Evolutionary conservation across 2,797 vertebrate genomes (phyloP).

Genomic region (Coendou prehensilis): DNA sequence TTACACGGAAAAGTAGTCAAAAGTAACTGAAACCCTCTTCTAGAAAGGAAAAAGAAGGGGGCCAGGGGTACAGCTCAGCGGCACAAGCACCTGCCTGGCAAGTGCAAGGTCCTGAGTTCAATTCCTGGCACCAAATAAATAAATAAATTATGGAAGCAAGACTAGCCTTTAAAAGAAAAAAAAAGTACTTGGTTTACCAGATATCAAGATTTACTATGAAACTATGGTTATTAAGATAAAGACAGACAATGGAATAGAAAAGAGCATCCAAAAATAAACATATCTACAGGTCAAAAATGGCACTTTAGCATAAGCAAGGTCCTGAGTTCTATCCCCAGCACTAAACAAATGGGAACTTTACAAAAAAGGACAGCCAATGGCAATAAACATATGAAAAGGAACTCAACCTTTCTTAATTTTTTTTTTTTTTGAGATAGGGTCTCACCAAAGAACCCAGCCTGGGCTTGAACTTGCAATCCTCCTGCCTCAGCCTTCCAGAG

Average conservation of each 20-base stretch:
- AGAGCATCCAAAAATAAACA: neutral
- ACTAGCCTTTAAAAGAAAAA: neutral
- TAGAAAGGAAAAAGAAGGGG: conserved; percentile 5
- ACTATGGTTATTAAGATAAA: conserved; percentile 7
- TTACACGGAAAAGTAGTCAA: neutral
- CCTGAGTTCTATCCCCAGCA: neutral
- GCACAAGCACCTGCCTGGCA: too few relatives aligned
- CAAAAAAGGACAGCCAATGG: too few relatives aligned
- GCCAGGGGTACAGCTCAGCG: too few relatives aligned
- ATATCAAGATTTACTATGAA: conserved; percentile 29
- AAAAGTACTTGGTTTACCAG: neutral
- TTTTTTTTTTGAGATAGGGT: too few relatives aligned
- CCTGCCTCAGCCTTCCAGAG: neutral
- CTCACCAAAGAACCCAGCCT: too few relatives aligned
- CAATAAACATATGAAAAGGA: too few relatives aligned
- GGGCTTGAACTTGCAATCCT: too few relatives aligned
- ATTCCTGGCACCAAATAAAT: too few relatives aligned
- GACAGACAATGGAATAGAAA: neutral
- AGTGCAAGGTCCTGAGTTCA: too few relatives aligned
- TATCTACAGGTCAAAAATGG: neutral
- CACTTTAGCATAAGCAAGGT: neutral
- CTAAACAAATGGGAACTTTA: neutral
- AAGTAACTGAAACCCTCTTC: neutral
- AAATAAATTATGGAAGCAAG: too few relatives aligned
- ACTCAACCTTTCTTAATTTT: too few relatives aligned